These are phyloP conservation scores for Fregetta grallaria DNA, from an alignment of 2,113 vertebrate species.

Conservation along the genomic window DNA sequence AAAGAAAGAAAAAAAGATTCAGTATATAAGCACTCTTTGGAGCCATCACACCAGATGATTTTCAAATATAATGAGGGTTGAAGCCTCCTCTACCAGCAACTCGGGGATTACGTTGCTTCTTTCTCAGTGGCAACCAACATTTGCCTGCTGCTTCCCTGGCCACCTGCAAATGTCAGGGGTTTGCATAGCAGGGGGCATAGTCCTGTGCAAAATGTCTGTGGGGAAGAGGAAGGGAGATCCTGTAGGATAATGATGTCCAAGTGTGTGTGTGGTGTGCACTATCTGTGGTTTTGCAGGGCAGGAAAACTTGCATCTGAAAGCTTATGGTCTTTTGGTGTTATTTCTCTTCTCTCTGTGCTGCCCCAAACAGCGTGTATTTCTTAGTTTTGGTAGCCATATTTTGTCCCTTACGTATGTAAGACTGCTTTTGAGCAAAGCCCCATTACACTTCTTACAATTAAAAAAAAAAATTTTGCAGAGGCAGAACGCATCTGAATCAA, in stretches of 20 bases:
- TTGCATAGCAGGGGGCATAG: not conserved
- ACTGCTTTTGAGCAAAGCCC: not conserved
- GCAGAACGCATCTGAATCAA: not conserved
- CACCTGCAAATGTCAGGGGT: not conserved
- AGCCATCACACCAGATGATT: not conserved
- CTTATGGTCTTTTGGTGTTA: not conserved
- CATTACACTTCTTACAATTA: not conserved
- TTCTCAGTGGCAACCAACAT: not conserved
- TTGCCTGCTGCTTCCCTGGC: not conserved
- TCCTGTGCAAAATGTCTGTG: not conserved
- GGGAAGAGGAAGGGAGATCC: not conserved
- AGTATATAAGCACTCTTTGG: not conserved
- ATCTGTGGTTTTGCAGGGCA: not conserved
- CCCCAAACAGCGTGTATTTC: not conserved
- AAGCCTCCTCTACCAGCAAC: not conserved
- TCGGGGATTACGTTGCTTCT: not conserved
- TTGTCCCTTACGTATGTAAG: not conserved
- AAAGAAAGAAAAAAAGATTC: too few species aligned
- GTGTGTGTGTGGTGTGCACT: not conserved
- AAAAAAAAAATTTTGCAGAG: not conserved
- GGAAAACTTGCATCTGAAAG: not conserved
- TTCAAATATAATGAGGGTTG: not conserved
- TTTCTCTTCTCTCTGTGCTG: fast-evolving
- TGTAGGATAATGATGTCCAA: not conserved
- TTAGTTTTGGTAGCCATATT: not conserved